A percentile compares a stretch with the other conserved stretches of the same genome.
These are phyloP conservation scores for Ondatra zibethicus DNA, from an alignment of 2,113 vertebrate species.

Conservation along the genomic window DNA sequence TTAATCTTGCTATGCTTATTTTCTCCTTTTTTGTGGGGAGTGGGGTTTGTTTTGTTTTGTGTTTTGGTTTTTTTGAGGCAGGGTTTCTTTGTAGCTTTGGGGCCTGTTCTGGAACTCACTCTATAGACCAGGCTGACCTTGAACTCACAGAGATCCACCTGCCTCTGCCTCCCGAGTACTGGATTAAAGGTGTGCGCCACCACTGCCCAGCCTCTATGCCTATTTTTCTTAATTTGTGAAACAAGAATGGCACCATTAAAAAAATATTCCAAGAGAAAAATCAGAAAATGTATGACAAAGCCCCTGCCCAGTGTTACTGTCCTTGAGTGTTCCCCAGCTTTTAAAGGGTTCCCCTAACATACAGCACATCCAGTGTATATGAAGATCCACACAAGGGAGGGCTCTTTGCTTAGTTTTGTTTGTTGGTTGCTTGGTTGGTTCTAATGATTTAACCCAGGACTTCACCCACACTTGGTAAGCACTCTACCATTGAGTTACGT, in stretches of 20 bases:
- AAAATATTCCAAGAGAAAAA: neutral
- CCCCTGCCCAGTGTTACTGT: neutral
- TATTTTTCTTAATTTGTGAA: neutral
- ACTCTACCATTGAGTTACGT: neutral
- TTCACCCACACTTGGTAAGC: neutral
- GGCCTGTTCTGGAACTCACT: too few relatives aligned
- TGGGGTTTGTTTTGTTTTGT: too few relatives aligned
- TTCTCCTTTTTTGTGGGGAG: too few relatives aligned
- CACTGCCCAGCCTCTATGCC: neutral
- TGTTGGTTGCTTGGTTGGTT: too few relatives aligned
- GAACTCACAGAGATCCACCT: too few relatives aligned
- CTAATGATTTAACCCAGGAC: neutral
- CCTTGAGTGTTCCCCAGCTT: neutral
- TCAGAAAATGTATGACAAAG: neutral
- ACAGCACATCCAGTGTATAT: neutral
- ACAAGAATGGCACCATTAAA: neutral
- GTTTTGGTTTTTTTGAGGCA: too few relatives aligned
- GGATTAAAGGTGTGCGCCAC: rapidly evolving
- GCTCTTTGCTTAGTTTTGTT: neutral
- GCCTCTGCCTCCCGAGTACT: too few relatives aligned
- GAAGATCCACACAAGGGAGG: neutral
- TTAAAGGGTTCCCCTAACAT: neutral
- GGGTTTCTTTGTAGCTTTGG: too few relatives aligned
- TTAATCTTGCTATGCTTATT: neutral
- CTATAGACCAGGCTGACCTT: too few relatives aligned